These are phyloP conservation scores for Ophioninae sp. DNA, from an alignment of 2,888 invertebrate genomes.

Conservation along the genomic window DNA sequence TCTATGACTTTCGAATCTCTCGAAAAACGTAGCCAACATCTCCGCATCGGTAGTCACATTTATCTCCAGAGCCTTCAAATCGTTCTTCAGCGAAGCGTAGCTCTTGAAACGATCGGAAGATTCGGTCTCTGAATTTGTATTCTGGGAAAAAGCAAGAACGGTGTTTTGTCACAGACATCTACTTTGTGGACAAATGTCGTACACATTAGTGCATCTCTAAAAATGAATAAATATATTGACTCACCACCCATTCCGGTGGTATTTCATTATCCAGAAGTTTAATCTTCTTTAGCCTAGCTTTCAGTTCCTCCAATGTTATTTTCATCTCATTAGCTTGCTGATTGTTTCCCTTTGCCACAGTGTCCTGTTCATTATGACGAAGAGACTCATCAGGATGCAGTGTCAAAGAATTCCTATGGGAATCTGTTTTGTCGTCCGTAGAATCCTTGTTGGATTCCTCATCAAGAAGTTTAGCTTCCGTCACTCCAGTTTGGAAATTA, in stretches of 20 bases:
- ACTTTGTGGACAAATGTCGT: neutral
- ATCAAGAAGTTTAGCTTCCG: constrained; percentile 88
- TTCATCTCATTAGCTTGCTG: constrained; percentile 70
- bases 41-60: constrained; percentile 87
- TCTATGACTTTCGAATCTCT: constrained; percentile 80
- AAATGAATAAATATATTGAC: neutral
- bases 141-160: constrained; percentile 65
- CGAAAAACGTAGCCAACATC: constrained; percentile 83
- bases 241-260: constrained; percentile 66
- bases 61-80: constrained; percentile 84
- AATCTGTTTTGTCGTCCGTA: constrained; percentile 55
- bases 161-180: constrained; percentile 16
- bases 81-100: constrained; percentile 86
- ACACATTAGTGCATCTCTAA: too few species aligned
- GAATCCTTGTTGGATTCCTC: constrained; percentile 69
- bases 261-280: constrained; percentile 70
- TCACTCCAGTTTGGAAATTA: constrained; percentile 88
- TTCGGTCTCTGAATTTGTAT: constrained; percentile 76
- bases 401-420: constrained; percentile 69
- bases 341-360: constrained; percentile 78
- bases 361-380: constrained; percentile 63
- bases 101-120: constrained; percentile 82
- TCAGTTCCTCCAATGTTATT: constrained; percentile 74
- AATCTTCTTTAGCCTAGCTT: constrained; percentile 75
- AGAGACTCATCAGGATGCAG: constrained; percentile 73